Conservation (phyloP, 2,797 vertebrate species). For the Myiotriccus ornatus region DNA sequence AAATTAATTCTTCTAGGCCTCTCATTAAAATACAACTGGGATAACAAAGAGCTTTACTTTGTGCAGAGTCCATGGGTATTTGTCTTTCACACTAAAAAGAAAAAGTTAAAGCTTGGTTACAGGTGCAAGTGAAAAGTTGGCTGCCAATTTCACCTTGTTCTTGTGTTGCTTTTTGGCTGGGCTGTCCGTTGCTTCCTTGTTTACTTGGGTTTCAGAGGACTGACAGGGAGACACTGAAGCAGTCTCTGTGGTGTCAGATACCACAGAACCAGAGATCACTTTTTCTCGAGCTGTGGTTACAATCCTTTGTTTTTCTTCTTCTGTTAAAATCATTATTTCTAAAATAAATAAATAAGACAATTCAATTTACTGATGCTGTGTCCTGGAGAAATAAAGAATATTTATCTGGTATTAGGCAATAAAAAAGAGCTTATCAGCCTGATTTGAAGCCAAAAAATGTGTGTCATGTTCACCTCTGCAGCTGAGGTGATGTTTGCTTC, state of each 20-base stretch:
- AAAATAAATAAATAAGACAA: neutral
- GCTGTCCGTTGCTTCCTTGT: constrained; percentile 79
- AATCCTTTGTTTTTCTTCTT: constrained; percentile 63
- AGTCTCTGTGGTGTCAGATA: neutral
- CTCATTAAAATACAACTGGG: constrained; percentile 62
- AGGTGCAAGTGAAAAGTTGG: constrained; percentile 92
- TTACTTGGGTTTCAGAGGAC: constrained; percentile 43
- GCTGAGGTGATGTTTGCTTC: neutral
- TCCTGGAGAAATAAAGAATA: neutral
- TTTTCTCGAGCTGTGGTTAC: constrained; percentile 25
- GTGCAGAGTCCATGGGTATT: constrained; percentile 65
- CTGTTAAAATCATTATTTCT: constrained; percentile 73
- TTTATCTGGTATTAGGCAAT: neutral
- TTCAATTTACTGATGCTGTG: neutral
- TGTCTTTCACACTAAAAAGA: constrained; percentile 49
- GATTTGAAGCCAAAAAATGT: neutral
- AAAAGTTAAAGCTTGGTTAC: constrained; percentile 79
- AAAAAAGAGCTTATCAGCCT: neutral
- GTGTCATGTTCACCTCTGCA: neutral
- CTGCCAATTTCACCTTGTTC: constrained; percentile 90
- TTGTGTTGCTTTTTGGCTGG: constrained; percentile 86
- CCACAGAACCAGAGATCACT: neutral
- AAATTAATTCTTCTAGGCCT: constrained; percentile 40
- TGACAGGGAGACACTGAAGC: constrained; percentile 25
- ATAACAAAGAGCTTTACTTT: constrained; percentile 60